Evolutionary conservation across 2,888 invertebrate species (phyloP).

Genomic region (Cyclophora punctaria): DNA sequence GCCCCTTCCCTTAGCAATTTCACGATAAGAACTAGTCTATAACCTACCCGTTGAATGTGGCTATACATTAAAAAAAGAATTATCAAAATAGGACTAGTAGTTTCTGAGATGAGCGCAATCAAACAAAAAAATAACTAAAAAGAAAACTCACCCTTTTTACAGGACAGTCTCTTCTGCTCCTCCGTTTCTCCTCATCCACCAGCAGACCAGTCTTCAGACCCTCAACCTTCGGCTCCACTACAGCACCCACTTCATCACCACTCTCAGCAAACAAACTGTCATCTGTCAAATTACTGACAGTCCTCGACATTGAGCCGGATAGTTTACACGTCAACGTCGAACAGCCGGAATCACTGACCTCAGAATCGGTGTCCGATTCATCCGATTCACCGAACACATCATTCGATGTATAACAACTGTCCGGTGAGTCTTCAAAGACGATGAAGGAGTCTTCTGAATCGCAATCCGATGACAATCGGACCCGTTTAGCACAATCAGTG

Average conservation of each 20-base stretch:
- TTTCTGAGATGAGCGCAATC: too few relatives aligned
- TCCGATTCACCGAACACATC: conserved; percentile 49
- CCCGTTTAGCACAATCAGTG: conserved; percentile 35
- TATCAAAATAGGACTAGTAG: neutral
- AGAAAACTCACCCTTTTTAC: conserved; percentile 46
- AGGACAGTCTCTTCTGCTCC: conserved; percentile 33
- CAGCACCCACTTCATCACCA: conserved; percentile 55
- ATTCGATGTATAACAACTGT: conserved; percentile 54
- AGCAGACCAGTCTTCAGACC: conserved; percentile 33
- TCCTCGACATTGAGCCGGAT: conserved; percentile 41
- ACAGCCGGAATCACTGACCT: conserved; percentile 43
- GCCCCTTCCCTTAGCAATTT: neutral
- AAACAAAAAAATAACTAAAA: neutral
- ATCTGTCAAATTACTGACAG: conserved; percentile 55
- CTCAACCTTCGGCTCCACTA: conserved; percentile 2
- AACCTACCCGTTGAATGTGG: too few relatives aligned
- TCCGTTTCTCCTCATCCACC: conserved; percentile 39
- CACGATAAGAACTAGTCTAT: neutral
- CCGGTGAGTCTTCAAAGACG: conserved; percentile 61
- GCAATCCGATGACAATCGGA: conserved; percentile 56
- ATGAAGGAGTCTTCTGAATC: conserved; percentile 78
- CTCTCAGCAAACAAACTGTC: conserved; percentile 46
- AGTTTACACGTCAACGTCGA: conserved; percentile 30
- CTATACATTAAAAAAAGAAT: neutral
- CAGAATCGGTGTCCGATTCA: conserved; percentile 17